phyloP scores from a whole-genome alignment of 2,113 vertebrate genomes.

The Poecile atricapillus region DNA sequence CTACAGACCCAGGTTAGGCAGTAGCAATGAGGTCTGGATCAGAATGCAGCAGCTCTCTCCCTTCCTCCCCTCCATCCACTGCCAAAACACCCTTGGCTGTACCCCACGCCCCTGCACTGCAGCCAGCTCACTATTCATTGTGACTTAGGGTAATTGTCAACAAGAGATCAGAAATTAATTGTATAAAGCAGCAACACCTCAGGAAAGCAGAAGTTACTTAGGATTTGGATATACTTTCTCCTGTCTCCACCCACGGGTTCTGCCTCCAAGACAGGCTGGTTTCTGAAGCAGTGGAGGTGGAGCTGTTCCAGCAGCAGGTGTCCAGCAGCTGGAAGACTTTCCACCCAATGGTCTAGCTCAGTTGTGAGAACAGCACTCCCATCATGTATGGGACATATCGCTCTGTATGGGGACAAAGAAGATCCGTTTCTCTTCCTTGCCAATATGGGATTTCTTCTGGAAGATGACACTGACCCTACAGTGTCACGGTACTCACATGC shows the following conservation, averaged over 20 bases:
- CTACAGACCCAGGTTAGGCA: neutral
- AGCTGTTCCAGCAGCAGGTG: neutral
- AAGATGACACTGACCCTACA: neutral
- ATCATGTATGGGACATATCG: neutral
- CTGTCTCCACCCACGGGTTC: neutral
- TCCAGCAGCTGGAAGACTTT: neutral
- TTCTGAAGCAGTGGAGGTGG: neutral
- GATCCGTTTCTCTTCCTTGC: neutral
- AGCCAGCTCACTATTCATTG: neutral
- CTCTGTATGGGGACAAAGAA: fast-evolving
- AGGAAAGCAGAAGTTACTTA: neutral
- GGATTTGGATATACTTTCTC: neutral
- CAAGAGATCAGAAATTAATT: neutral
- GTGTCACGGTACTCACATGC: fast-evolving
- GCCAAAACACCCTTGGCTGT: neutral
- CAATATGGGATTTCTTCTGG: neutral
- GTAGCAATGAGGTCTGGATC: neutral
- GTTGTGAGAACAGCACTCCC: neutral
- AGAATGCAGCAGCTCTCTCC: neutral
- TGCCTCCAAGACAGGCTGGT: neutral
- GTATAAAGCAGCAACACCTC: neutral
- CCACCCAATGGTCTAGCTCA: neutral
- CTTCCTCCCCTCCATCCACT: neutral
- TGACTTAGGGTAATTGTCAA: neutral
- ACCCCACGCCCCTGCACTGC: neutral